Evolutionary conservation across 2,797 vertebrate genomes (phyloP).

Genomic region (Ambastaia sidthimunki): DNA sequence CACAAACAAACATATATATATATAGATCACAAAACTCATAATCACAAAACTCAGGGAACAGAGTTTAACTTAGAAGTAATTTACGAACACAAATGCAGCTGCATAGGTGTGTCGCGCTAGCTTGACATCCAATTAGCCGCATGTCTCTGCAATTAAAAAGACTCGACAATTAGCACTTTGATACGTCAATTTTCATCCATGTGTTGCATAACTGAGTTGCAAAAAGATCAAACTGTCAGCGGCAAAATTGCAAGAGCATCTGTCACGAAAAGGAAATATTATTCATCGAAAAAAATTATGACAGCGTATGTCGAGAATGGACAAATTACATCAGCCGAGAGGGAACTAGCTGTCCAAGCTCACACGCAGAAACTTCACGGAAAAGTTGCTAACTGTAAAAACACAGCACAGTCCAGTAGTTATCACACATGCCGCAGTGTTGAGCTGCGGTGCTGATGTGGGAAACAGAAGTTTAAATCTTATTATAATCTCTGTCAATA

Average conservation of each 20-base stretch:
- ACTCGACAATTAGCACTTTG: conserved; percentile 32
- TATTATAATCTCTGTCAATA: conserved; percentile 2
- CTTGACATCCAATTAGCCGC: conserved; percentile 29
- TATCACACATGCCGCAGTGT: background rate
- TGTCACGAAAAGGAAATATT: conserved; percentile 46
- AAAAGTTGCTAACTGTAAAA: conserved; percentile 23
- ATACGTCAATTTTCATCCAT: conserved; percentile 7
- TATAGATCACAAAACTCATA: no score
- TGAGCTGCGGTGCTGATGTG: background rate
- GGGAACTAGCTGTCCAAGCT: background rate
- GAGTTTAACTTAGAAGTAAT: background rate
- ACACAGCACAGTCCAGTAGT: background rate
- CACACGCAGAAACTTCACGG: conserved; percentile 24
- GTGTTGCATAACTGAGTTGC: background rate
- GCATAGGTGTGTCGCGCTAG: conserved; percentile 20
- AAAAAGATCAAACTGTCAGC: conserved; percentile 13
- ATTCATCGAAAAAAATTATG: conserved; percentile 38
- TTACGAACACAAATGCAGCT: conserved; percentile 24
- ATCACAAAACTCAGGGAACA: background rate
- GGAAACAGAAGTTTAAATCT: background rate
- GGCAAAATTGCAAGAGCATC: conserved; percentile 35
- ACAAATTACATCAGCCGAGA: conserved; percentile 39
- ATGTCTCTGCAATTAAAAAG: conserved; percentile 15
- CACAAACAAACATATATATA: conserved; percentile 5
- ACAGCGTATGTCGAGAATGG: conserved; percentile 31